Percentiles rank a stretch among this genome's conserved stretches.
Evolutionary conservation across 2,888 invertebrate genomes (phyloP).

Genomic region (Ectemnius lituratus): DNA sequence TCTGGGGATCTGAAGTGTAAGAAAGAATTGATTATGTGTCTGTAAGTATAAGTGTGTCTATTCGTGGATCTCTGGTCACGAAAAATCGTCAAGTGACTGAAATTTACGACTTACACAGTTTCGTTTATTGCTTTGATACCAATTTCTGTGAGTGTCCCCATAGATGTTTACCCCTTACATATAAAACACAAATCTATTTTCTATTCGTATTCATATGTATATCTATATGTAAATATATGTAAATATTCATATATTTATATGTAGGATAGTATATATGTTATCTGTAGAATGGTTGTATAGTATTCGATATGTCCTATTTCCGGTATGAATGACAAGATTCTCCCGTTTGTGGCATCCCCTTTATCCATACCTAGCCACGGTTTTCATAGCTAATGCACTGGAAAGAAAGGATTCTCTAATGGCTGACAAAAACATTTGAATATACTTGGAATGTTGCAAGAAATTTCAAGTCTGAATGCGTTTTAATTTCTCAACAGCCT

Average conservation of each 20-base stretch:
- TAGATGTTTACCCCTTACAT: slow-evolving; percentile 46
- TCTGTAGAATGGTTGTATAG: slow-evolving; percentile 9
- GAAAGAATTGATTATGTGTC: too few species aligned
- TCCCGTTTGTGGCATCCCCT: slow-evolving; percentile 1
- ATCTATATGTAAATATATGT: slow-evolving; percentile 28
- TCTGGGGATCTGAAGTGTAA: too few species aligned
- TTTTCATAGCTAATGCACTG: too few species aligned
- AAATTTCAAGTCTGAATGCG: too few species aligned
- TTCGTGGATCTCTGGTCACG: too few species aligned
- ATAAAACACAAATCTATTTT: slow-evolving; percentile 54
- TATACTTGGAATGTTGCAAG: too few species aligned
- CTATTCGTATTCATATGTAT: slow-evolving; percentile 8
- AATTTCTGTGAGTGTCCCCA: slow-evolving; percentile 31
- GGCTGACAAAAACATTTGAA: too few species aligned
- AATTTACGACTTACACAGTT: too few species aligned
- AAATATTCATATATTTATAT: slow-evolving; percentile 20
- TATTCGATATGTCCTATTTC: not conserved
- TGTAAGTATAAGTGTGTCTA: too few species aligned
- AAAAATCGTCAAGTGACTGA: too few species aligned
- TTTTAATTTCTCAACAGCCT: too few species aligned
- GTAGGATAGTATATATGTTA: slow-evolving; percentile 40
- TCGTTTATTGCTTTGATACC: not conserved
- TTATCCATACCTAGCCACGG: not conserved
- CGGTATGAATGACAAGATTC: slow-evolving; percentile 22
- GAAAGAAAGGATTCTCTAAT: too few species aligned